Conservation (phyloP, 2,888 invertebrate genomes). For the Cheilosia pagana region DNA sequence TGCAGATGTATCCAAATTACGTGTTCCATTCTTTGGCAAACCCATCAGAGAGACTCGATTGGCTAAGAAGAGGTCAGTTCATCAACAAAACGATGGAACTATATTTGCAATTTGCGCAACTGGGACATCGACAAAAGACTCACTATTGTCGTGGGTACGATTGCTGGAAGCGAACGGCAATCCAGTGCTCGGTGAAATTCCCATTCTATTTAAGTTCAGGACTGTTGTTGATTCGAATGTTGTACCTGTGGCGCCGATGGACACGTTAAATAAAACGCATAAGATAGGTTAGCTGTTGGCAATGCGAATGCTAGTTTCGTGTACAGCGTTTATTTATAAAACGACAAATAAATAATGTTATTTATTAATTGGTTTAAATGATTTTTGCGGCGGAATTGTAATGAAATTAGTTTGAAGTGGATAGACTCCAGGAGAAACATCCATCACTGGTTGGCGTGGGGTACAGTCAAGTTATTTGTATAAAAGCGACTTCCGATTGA, state of each 20-base stretch:
- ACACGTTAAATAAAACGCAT: slow-evolving; percentile 33
- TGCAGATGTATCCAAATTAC: slow-evolving; percentile 89
- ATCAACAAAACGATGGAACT: slow-evolving; percentile 96
- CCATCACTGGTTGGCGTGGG: too few species aligned
- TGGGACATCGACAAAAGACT: slow-evolving; percentile 95
- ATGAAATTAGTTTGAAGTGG: too few species aligned
- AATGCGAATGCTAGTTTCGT: background rate
- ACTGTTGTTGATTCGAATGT: slow-evolving; percentile 83
- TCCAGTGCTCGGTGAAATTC: slow-evolving; percentile 88
- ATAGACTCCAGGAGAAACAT: too few species aligned
- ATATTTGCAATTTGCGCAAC: slow-evolving; percentile 95
- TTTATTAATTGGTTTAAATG: slow-evolving; percentile 14
- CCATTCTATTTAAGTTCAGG: slow-evolving; percentile 93
- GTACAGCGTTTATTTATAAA: slow-evolving; percentile 11
- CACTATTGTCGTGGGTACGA: slow-evolving; percentile 95
- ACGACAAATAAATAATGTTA: slow-evolving; percentile 37
- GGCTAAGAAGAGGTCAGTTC: slow-evolving; percentile 87
- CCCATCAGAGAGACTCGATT: slow-evolving; percentile 82
- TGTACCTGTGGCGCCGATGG: slow-evolving; percentile 40
- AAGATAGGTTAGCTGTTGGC: slow-evolving; percentile 52
- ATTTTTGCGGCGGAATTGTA: too few species aligned
- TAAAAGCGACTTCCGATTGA: too few species aligned
- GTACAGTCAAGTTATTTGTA: too few species aligned
- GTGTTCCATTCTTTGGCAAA: slow-evolving; percentile 85
- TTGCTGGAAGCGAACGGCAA: slow-evolving; percentile 90